These are phyloP conservation scores for Cheilosia vernalis DNA, from an alignment of 2,888 invertebrate species.

Conservation along the genomic window DNA sequence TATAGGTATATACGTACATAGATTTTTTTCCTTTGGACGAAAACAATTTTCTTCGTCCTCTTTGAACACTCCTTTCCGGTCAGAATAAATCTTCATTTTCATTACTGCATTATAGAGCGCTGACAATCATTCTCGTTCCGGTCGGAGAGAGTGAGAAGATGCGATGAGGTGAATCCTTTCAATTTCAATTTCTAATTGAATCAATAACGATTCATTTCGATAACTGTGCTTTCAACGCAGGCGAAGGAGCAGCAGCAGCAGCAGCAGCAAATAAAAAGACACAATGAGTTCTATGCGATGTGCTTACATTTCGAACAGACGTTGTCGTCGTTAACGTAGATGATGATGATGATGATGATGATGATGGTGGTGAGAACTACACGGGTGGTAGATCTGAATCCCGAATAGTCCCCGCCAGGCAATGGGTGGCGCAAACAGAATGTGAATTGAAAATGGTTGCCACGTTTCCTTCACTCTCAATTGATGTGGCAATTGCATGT, in stretches of 20 bases:
- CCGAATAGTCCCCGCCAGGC: not conserved
- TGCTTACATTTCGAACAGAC: conserved; percentile 59
- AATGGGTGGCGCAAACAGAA: conserved; percentile 20
- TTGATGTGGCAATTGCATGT: conserved; percentile 49
- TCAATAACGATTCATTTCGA: conserved; percentile 73
- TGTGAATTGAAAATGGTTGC: conserved; percentile 66
- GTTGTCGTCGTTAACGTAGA: conserved; percentile 37
- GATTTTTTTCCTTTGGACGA: conserved; percentile 37
- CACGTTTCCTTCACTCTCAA: conserved; percentile 52
- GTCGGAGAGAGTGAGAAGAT: conserved; percentile 9
- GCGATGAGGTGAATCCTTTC: conserved; percentile 62
- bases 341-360: conserved; percentile 36
- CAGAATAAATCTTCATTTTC: conserved; percentile 69
- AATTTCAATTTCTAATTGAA: conserved; percentile 71
- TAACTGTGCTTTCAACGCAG: conserved; percentile 46
- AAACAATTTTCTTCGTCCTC: conserved; percentile 26
- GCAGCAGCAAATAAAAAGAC: conserved; percentile 12
- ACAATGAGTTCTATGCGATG: conserved; percentile 50
- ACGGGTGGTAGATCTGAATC: not conserved
- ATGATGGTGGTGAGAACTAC: conserved; percentile 11
- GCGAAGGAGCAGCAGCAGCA: not conserved
- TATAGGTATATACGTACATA: conserved; percentile 52
- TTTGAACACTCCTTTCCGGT: conserved; percentile 46
- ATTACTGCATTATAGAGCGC: conserved; percentile 62
- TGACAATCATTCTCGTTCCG: conserved; percentile 52